Conservation (phyloP, 1,140 invertebrate species). For the Delia radicum region DNA sequence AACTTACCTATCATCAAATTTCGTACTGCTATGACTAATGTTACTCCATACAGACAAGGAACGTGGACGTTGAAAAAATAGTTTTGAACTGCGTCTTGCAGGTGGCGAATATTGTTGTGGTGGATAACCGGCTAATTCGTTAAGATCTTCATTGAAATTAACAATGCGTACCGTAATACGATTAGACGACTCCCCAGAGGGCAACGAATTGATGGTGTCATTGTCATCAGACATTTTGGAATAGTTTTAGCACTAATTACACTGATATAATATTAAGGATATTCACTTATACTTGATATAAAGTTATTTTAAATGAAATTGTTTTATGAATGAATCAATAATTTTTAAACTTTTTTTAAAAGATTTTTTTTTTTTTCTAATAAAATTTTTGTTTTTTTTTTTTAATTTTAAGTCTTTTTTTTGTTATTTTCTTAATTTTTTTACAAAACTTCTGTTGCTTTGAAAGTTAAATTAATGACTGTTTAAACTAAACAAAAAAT, state of each 20-base stretch:
- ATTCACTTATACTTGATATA: too few species aligned
- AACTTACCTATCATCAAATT: background rate
- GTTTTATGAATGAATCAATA: too few species aligned
- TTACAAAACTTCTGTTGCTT: background rate
- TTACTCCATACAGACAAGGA: background rate
- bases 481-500: background rate
- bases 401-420: background rate
- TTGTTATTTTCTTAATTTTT: background rate
- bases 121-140: background rate
- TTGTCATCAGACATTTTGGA: background rate
- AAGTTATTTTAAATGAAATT: too few species aligned
- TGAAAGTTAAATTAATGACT: background rate
- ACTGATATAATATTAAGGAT: too few species aligned
- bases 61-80: background rate
- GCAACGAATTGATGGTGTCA: background rate
- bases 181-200: background rate
- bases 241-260: background rate
- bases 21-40: background rate
- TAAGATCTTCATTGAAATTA: background rate
- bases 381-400: background rate
- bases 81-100: background rate
- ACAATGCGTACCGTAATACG: background rate
- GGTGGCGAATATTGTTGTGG: background rate
- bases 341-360: background rate
- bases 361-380: background rate